A percentile compares a stretch with the other conserved stretches of the same genome.
phyloP scores from a whole-genome alignment of 2,888 invertebrate genomes.

The Sesamia inferens region DNA sequence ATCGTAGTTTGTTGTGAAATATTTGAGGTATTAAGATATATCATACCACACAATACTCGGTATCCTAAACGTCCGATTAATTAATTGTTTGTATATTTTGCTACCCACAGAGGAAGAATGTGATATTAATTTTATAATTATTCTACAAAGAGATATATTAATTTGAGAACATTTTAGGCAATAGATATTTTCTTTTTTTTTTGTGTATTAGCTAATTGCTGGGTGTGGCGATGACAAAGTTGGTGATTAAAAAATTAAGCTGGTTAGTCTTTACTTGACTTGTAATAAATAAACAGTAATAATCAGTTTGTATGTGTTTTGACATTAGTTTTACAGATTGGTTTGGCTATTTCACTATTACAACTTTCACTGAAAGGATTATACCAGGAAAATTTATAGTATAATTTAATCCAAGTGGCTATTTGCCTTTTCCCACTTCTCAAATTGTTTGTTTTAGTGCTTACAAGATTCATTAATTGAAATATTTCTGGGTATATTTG shows the following conservation, averaged over 20 bases:
- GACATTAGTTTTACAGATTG: background rate
- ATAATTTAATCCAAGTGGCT: slow-evolving; percentile 32
- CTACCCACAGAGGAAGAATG: background rate
- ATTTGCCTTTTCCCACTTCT: slow-evolving; percentile 19
- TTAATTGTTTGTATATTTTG: slow-evolving; percentile 33
- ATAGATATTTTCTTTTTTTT: background rate
- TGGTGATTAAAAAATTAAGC: background rate
- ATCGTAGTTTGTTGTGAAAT: slow-evolving; percentile 40
- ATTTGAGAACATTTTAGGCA: background rate
- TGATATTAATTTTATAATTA: background rate
- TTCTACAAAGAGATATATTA: background rate
- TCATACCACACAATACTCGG: slow-evolving; percentile 15
- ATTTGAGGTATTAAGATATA: slow-evolving; percentile 49
- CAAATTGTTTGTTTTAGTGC: slow-evolving; percentile 31
- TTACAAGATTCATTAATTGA: slow-evolving; percentile 45
- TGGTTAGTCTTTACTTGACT: background rate
- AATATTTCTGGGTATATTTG: slow-evolving; percentile 1
- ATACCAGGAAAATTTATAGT: slow-evolving; percentile 29
- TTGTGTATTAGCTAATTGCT: background rate
- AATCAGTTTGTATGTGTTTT: background rate
- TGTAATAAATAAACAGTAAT: background rate
- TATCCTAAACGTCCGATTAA: slow-evolving; percentile 19
- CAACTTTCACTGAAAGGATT: slow-evolving; percentile 27
- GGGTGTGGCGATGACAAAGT: too few relatives aligned
- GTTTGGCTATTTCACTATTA: slow-evolving; percentile 11